Evolutionary conservation across 2,797 vertebrate genomes (phyloP).

Genomic region (Onychomys arenicola): DNA sequence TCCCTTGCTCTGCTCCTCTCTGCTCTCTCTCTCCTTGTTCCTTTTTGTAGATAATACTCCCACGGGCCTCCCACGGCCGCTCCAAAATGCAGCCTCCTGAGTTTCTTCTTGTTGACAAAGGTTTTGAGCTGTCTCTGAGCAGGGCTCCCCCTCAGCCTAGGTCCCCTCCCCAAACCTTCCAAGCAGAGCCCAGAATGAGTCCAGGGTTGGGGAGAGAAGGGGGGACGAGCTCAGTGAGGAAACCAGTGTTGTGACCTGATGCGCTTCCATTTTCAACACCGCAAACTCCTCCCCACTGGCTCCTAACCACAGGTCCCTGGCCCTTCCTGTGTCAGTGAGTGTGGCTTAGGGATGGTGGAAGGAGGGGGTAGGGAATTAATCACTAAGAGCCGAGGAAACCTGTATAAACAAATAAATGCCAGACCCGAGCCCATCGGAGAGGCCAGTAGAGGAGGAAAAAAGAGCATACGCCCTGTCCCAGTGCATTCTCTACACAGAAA

Average conservation of each 20-base stretch:
- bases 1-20: conserved; percentile 77
- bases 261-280: not conserved
- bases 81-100: conserved; percentile 76
- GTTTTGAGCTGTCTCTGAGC: conserved; percentile 74
- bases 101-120: conserved; percentile 81
- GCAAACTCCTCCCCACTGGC: not conserved
- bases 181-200: not conserved
- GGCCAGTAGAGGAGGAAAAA: not conserved
- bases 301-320: not conserved
- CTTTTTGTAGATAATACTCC: conserved; percentile 88
- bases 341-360: not conserved
- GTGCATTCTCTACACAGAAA: not conserved
- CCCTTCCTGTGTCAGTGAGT: not conserved
- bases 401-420: not conserved
- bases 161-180: conserved; percentile 34
- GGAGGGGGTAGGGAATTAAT: not conserved
- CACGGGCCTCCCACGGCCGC: conserved; percentile 76
- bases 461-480: not conserved
- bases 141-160: conserved; percentile 17
- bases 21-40: conserved; percentile 76
- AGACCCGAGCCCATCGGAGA: not conserved
- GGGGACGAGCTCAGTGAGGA: not conserved
- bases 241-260: not conserved
- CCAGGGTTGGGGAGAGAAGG: not conserved
- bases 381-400: not conserved